These are phyloP conservation scores for Orchestia grillus DNA, from an alignment of 1,140 invertebrate species.

Conservation along the genomic window DNA sequence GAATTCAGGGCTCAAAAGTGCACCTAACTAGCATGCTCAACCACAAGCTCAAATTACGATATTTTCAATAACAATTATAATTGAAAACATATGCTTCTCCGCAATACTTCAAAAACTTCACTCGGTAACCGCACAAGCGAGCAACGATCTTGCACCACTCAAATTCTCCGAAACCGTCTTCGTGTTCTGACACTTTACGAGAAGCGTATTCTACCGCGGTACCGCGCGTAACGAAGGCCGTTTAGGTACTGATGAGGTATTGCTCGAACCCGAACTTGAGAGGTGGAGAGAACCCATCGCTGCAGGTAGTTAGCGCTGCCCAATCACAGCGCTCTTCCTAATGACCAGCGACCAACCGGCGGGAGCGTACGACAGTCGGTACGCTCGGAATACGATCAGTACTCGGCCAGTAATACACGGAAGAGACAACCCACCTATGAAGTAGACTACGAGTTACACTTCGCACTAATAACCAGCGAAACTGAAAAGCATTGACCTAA, in stretches of 20 bases:
- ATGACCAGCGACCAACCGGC: constrained; percentile 22
- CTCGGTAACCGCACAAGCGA: neutral
- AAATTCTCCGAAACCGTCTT: neutral
- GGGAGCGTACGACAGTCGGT: neutral
- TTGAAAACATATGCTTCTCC: neutral
- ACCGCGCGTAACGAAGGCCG: neutral
- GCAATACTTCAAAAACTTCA: neutral
- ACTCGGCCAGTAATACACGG: neutral
- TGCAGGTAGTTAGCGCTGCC: constrained; percentile 33
- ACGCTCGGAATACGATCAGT: neutral
- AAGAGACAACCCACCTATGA: neutral
- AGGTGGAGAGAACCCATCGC: neutral
- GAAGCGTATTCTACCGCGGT: neutral
- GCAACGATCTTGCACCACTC: neutral
- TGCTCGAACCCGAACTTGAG: neutral
- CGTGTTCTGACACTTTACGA: neutral
- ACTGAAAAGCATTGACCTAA: neutral
- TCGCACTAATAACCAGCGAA: neutral
- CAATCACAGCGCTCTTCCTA: constrained; percentile 1
- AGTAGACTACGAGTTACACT: neutral
- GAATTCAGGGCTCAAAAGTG: neutral
- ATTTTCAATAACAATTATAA: neutral
- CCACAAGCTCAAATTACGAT: neutral
- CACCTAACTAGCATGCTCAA: neutral
- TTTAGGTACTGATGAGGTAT: neutral